These are phyloP conservation scores for Chloroclystis v-ata DNA, from an alignment of 2,888 invertebrate species.

Conservation along the genomic window DNA sequence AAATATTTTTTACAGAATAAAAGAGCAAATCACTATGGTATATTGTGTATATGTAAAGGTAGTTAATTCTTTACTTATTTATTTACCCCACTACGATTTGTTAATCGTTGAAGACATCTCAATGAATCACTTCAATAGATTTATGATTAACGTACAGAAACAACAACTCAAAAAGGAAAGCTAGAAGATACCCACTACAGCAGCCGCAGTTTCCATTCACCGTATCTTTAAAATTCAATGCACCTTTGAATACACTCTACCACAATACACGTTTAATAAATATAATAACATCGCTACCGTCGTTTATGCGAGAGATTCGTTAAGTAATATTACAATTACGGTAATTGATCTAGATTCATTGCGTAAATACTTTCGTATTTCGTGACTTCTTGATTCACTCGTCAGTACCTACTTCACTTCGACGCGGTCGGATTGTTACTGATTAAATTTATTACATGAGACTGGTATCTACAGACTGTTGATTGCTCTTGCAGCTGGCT, in stretches of 20 bases:
- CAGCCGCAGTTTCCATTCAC: slow-evolving; percentile 13
- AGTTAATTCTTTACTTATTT: too few relatives aligned
- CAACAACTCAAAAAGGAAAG: not conserved
- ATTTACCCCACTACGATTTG: too few relatives aligned
- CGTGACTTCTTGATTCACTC: not conserved
- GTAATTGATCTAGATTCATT: slow-evolving; percentile 11
- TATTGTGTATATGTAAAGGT: too few relatives aligned
- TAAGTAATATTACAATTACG: slow-evolving; percentile 4
- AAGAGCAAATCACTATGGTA: too few relatives aligned
- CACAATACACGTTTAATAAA: slow-evolving; percentile 13
- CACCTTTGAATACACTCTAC: slow-evolving; percentile 9
- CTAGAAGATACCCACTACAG: slow-evolving; percentile 7
- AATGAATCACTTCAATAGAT: too few relatives aligned
- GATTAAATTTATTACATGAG: not conserved
- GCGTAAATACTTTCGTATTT: slow-evolving; percentile 9
- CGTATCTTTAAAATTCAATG: slow-evolving; percentile 15
- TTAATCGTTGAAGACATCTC: too few relatives aligned
- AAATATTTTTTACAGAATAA: too few relatives aligned
- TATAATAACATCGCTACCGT: slow-evolving; percentile 1
- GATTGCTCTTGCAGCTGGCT: too few relatives aligned
- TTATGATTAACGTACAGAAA: too few relatives aligned
- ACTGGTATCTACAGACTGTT: not conserved
- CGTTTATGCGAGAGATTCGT: not conserved
- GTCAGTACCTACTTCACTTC: too few relatives aligned
- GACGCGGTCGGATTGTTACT: slow-evolving; percentile 4